Evolutionary conservation across 2,888 invertebrate species (phyloP), one percentile per base, ranked within the genome.

Genomic region (Boloria selene): DNA sequence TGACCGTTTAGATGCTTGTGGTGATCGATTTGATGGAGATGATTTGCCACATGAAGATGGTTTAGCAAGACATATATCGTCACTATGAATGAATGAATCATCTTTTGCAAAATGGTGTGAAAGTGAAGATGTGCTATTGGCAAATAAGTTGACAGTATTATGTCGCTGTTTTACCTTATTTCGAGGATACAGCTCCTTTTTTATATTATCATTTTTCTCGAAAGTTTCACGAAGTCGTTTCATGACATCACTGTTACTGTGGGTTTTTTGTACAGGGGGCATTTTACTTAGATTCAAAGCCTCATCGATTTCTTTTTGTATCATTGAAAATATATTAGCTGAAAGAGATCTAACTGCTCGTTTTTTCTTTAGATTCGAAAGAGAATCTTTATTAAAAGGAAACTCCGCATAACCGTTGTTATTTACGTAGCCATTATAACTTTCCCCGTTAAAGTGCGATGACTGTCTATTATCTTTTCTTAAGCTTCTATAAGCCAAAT

Each of bases 401-500:
- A 79, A 83, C 69, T 92, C 92, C 64, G 74, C 79, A 73, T 89
- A 82, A 68, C 76, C 82, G 71, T 91, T 92, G 70, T 93, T 93
- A 75, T 93, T 92, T 51, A 90, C 83, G 71, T 91, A 84, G 53
- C 86, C 88, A 73, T 82, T 87, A 73, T 91, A 92, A 26, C 93
- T 93, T 52, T 90, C 89, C 51, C 84, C 86, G 67, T 89, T 86
- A 54, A 90, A 90, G 22, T 93, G 82, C 7, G 93, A 87, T 61
- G 93, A 93, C 83, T 94, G 93, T 74, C 93, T 93, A 64, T 93
- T 91, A 86, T 98, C 98, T 86, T 97, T 98, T 17, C 98, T 93
- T 61, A 98, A 89, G 75, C 95, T 96, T 75, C 98, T 93, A 78
- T 95, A 97, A 0, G 98, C 98, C 79, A 98, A 88, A 87, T 98